Evolutionary conservation across 1,140 invertebrate genomes (phyloP), one percentile per base, ranked within the genome.

Genomic region (Meloidogyne floridensis): DNA sequence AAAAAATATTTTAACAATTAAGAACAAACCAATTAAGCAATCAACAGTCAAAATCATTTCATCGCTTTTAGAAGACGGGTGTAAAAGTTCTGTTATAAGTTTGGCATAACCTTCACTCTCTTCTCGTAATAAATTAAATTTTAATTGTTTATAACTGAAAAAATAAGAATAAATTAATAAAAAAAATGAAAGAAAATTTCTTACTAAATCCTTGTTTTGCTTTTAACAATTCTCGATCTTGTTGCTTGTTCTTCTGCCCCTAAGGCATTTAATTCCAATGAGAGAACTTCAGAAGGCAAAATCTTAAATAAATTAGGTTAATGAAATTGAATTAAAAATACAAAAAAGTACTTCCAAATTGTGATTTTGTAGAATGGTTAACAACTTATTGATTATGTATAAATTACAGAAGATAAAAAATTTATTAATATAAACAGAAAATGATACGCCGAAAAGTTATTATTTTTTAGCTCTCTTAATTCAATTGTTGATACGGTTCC

Each of bases 31-130:
- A 90, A 97, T 97, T 32, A 97, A 92, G n/a, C 95, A 95, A 91
- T 95, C 95, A 59, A 96, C 94, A 51, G 95, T 94, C 92, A 95
- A 93, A 87, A 96, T 92, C 85, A 94, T 92, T 82, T 92, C 93
- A 91, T 88, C 92, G 43, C 32, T 18, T 65, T 54, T 32, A 11
- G 20, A 42, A 9, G 86, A 83, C n/a, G 90, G 84, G 18, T 94
- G 91, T 95, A 95, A 92, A 95, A 96, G 92, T 92, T 98, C 97
- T n/a, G 95, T 94, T 65, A 98, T 94, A 7, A 99, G 92, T 91
- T 99, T 99, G 5, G 96, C 94, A 92, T 97, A 99, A 5, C 98
- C 98, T 93, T 99, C 98, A 92, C 94, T 97, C 91, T 99, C 98
- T 92, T 99, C 98, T 75, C 97, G 93, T 88, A 98, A 95, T 81